Conservation (phyloP, 2,888 invertebrate genomes). For the Ophion ellenae region DNA sequence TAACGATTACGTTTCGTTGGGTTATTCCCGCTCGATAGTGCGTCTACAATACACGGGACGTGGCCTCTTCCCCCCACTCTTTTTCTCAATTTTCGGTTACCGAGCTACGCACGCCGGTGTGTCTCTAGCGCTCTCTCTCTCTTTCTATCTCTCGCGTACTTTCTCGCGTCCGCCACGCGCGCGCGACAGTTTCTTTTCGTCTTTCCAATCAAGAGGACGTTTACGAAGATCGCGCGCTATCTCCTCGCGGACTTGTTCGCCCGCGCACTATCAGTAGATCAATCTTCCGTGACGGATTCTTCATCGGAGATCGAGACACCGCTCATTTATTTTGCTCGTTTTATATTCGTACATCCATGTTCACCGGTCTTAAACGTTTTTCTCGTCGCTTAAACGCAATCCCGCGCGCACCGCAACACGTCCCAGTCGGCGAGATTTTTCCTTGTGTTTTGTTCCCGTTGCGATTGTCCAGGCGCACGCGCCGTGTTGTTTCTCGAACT, state of each 20-base stretch:
- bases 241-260: not conserved
- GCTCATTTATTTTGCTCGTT: not conserved
- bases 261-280: conserved; percentile 2
- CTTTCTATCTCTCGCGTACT: not conserved
- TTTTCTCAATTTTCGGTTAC: not conserved
- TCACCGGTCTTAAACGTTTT: not conserved
- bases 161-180: not conserved
- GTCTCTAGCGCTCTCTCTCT: not conserved
- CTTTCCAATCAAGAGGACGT: not conserved
- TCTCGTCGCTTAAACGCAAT: not conserved
- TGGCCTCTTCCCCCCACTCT: not conserved
- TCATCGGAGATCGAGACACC: not conserved
- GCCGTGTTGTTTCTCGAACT: not conserved
- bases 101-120: not conserved
- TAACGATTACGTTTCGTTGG: conserved; percentile 2
- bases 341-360: not conserved
- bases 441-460: not conserved
- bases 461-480: not conserved
- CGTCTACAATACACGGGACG: not conserved
- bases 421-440: not conserved
- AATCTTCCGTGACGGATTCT: conserved; percentile 11
- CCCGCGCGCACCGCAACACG: not conserved
- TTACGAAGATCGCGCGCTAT: not conserved
- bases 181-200: conserved; percentile 9
- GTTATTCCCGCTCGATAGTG: conserved; percentile 49